Evolutionary conservation across 1,140 invertebrate genomes (phyloP).

Genomic region (Trissolcus basalis): DNA sequence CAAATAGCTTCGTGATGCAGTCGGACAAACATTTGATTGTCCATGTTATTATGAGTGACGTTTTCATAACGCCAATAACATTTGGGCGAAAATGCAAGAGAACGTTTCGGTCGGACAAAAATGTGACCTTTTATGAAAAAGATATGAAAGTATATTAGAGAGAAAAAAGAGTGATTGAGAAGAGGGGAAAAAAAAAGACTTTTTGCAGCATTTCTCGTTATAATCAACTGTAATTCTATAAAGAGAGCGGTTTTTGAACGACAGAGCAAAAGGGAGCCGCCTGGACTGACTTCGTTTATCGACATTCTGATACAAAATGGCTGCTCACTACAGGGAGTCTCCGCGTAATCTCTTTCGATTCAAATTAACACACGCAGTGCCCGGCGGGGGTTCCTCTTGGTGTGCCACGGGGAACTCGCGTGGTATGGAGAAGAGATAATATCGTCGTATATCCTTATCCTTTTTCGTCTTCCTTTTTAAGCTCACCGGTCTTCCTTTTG

Average conservation of each 20-base stretch:
- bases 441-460: constrained; percentile 63
- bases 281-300: constrained; percentile 72
- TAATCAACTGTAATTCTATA: background rate
- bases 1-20: constrained; percentile 70
- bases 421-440: constrained; percentile 63
- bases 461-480: constrained; percentile 51
- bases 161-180: too few relatives aligned
- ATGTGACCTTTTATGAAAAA: too few relatives aligned
- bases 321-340: constrained; percentile 74
- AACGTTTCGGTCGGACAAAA: too few relatives aligned
- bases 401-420: constrained; percentile 60
- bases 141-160: too few relatives aligned
- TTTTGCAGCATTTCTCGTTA: background rate
- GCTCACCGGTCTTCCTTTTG: constrained; percentile 59
- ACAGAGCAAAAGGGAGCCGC: constrained; percentile 51
- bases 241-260: constrained; percentile 37
- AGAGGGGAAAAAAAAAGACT: too few relatives aligned
- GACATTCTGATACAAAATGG: constrained; percentile 77
- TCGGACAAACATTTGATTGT: constrained; percentile 73
- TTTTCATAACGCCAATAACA: constrained; percentile 65
- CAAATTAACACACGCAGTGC: constrained; percentile 77
- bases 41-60: constrained; percentile 74
- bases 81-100: constrained; percentile 15
- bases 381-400: constrained; percentile 62
- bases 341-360: constrained; percentile 76